Evolutionary conservation across 2,113 vertebrate species (phyloP), one percentile per base, ranked within the genome.

Genomic region (Prochilodus magdalenae): DNA sequence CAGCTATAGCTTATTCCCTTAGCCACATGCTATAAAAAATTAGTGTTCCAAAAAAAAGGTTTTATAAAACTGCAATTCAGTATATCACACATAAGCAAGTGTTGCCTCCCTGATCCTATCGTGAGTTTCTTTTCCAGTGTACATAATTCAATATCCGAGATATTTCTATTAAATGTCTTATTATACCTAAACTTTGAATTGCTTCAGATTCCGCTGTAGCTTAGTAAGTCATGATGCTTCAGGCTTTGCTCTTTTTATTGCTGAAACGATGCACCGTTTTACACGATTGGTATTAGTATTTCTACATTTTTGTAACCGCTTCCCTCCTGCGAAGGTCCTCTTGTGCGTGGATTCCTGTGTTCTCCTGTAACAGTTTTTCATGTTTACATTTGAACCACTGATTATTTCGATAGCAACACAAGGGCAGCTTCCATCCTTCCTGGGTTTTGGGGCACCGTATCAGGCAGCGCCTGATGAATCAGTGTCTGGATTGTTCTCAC

Each of bases 101-200:
- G 81, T 62, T 40, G 62, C 53, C 70, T 81, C 65, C 27, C 24
- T 77, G 33, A 55, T 36, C 81, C 36, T 71, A 75, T 81, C 53
- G 55, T 78, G 69, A 70, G 53, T 80, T 79, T 80, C 69, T 72
- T 72, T 86, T 72, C 20, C 63, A 65, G 65, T 84, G 59, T 86
- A 86, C 59, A 80, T 79, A 84, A 76, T 29, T 70, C 62, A 81
- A 69, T 73, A 72, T 18, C 72, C 63, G 36, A 84, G 60, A 73
- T 24, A 44, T 84, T 65, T 27, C 53, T 80, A 53, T 72, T 60
- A 33, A 53, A 67, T 81, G n/a, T 40, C 75, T 40, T 40, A 70
- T 36, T 22, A 67, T 40, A 70, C 66, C 66, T 44, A 44, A 44
- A 70, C 66, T 44, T 44, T 44, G 15, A 30, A 72, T 65, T 83